phyloP scores from a whole-genome alignment of 2,797 vertebrate species.

The Halcyon chelicuti region DNA sequence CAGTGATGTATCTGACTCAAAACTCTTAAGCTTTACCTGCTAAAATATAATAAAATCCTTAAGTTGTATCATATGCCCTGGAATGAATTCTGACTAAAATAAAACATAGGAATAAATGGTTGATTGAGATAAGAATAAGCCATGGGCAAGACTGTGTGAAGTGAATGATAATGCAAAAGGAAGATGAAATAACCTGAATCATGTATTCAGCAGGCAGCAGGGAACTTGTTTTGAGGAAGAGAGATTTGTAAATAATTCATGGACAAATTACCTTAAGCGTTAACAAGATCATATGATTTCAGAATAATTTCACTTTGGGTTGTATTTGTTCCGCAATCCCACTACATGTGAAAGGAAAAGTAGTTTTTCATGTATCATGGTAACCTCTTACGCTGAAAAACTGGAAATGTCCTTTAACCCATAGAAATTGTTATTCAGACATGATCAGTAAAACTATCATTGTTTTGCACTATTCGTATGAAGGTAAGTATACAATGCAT shows the following conservation, averaged over 20 bases:
- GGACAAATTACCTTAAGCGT: not conserved
- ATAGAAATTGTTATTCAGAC: not conserved
- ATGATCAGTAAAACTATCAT: not conserved
- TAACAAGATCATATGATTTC: not conserved
- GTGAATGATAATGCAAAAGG: not conserved
- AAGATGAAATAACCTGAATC: conserved; percentile 3
- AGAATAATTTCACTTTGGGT: not conserved
- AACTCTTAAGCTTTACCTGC: not conserved
- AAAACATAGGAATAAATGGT: not conserved
- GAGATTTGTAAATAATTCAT: conserved; percentile 38
- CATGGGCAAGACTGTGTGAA: not conserved
- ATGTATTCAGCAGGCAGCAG: not conserved
- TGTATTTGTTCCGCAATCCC: not conserved
- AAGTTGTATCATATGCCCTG: not conserved
- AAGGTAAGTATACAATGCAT: not conserved
- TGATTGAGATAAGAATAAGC: not conserved
- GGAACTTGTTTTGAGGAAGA: not conserved
- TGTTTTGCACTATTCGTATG: not conserved
- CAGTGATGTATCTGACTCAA: not conserved
- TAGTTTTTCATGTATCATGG: not conserved
- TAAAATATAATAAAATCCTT: not conserved
- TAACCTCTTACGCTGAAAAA: not conserved
- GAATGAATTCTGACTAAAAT: not conserved
- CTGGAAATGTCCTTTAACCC: not conserved
- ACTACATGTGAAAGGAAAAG: not conserved